These are phyloP conservation scores for Anaspis maculata DNA, from an alignment of 2,888 invertebrate species.

Conservation along the genomic window DNA sequence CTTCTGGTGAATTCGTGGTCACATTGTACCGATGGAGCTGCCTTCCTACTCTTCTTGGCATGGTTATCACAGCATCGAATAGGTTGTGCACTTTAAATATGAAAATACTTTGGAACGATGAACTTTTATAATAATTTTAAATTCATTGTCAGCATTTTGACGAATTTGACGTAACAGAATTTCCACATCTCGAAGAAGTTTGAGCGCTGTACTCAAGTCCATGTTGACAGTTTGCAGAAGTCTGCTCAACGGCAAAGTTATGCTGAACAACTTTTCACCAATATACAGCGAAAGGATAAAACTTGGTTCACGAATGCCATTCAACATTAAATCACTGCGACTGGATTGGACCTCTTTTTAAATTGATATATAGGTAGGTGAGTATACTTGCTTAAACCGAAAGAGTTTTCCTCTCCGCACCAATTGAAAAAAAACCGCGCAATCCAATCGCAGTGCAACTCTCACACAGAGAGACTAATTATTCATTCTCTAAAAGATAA, in stretches of 20 bases:
- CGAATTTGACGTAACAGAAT: too few relatives aligned
- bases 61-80: slow-evolving; percentile 1
- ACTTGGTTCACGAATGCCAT: background rate
- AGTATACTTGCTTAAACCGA: too few relatives aligned
- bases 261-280: background rate
- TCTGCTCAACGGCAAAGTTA: background rate
- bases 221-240: background rate
- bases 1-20: background rate
- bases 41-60: slow-evolving; percentile 1
- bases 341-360: too few relatives aligned
- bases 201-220: background rate
- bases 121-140: background rate
- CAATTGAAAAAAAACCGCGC: too few relatives aligned
- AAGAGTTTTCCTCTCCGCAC: too few relatives aligned
- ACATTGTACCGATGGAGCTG: slow-evolving; percentile 1
- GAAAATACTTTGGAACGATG: too few relatives aligned
- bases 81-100: background rate
- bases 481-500: too few relatives aligned
- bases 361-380: too few relatives aligned
- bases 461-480: too few relatives aligned
- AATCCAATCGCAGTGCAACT: too few relatives aligned
- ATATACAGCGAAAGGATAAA: background rate
- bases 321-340: background rate
- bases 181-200: background rate
- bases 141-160: slow-evolving; percentile 1